Conservation (phyloP, 2,888 invertebrate species). For the Cetonia aurata region DNA sequence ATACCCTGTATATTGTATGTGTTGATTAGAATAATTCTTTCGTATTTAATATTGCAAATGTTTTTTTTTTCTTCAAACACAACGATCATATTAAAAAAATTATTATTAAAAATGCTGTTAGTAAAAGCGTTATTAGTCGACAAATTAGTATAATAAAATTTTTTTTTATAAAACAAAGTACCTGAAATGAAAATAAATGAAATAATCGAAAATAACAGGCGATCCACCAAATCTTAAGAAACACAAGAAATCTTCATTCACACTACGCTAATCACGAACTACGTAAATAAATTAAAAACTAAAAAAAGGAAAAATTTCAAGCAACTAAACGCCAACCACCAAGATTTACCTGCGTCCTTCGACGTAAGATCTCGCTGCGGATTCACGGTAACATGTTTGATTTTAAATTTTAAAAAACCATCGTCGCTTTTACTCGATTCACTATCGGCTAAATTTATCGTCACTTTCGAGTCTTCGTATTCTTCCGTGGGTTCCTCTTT, state of each 20-base stretch:
- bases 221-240: not conserved
- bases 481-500: not conserved
- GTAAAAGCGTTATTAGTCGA: too few relatives aligned
- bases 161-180: too few relatives aligned
- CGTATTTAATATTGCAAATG: too few relatives aligned
- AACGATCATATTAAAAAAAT: too few relatives aligned
- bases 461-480: not conserved
- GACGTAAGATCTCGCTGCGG: not conserved
- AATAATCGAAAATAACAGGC: not conserved
- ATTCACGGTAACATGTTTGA: slow-evolving; percentile 14
- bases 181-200: too few relatives aligned
- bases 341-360: slow-evolving; percentile 11
- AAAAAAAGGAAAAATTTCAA: not conserved
- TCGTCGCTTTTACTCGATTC: not conserved
- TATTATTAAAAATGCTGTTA: too few relatives aligned
- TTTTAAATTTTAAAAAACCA: not conserved
- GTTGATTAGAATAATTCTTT: too few relatives aligned
- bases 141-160: too few relatives aligned
- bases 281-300: slow-evolving; percentile 8
- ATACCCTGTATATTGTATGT: too few relatives aligned
- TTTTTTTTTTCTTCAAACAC: too few relatives aligned
- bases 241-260: not conserved
- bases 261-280: too few relatives aligned
- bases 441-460: not conserved
- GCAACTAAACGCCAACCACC: slow-evolving; percentile 13